Base-by-base conservation (phyloP, 35 echinoderm and acorn worm species). In the Chiridota heheva region DNA sequence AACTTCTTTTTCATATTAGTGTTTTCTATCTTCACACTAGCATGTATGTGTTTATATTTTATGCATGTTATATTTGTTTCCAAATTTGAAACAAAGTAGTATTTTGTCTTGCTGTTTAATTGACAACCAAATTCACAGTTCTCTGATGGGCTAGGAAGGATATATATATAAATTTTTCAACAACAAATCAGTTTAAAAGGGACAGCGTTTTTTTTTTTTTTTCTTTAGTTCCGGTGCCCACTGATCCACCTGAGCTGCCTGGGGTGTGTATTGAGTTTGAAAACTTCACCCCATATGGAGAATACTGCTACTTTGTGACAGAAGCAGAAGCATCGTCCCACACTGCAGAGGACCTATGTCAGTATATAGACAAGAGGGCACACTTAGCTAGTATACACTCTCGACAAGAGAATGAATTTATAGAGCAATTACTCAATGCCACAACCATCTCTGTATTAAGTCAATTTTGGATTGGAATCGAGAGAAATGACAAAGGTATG, bases 311-410 rank as follows among this genome's bases (percentile, higher is more conserved):
- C 28, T n/a, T 66, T 15, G 18, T 66, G 25, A 10, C 29, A 16
- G 34, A 43, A 26, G 40, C 58, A 33, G 39, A 12, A 2, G 40
- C 40, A 2, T 27, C 22, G n/a, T 31, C 42, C 27, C 20, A 35
- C 29, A 36, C 32, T 13, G 67, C 62, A 64, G 16, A 44, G 4
- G 60, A 49, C 7, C 62, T 64, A 17, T 69, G 30, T 49, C 59
- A 18, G 22, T 69, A 38, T 69, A 24, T 5, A 6, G 20, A 15
- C 8, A 29, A 33, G 24, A 64, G 63, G 42, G 62, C 58, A 53
- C 34, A 82, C 17, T 25, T 82, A 12, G 80, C 57, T 29, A 82
- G 80, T 44, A 82, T 82, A 5, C 80, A 82, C 59, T 81, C 78
- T 3, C 46, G 58, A 31, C 36, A 61, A 22, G 78, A 81, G 78